Evolutionary conservation across 2,113 vertebrate species (phyloP), one percentile per base, ranked within the genome.

Genomic region (Amazona vittata): DNA sequence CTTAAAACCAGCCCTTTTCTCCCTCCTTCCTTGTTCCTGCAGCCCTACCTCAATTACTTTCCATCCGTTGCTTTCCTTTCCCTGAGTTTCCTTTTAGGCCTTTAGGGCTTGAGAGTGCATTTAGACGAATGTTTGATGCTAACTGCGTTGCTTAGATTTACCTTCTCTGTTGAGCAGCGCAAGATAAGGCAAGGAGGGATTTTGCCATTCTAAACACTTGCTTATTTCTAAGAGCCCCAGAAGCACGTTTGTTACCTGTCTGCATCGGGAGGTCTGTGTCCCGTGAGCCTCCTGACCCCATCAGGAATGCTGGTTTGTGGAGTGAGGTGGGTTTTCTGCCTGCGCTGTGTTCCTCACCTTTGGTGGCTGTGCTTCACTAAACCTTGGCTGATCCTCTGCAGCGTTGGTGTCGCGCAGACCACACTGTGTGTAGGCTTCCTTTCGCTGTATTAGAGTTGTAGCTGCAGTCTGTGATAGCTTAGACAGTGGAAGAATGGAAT

Each of bases 361-460:
- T 24, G 37, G 16, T 35, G 26, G 39, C 19, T 39, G 33, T 3
- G 29, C 82, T 68, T 75, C 62, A 3, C 47, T 41, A 28, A 60
- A 49, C 78, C 83, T 43, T n/a, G 37, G 19, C 63, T 59, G 41
- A 31, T 85, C 37, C 60, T 63, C 63, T 80, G 68, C 64, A 50
- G 4, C 24, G 59, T 16, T 64, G 57, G 3, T 49, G 78, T 75
- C 9, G 2, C 52, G 3, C 44, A 28, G 33, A 15, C 35, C 55
- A 0, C 19, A 0, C 35, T 75, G 76, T 21, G 63, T 81, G 6
- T 18, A 6, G 57, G 15, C 15, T 83, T 53, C 75, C 79, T 57
- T 59, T 39, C 9, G 0, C 1, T 85, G 59, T 3, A 0, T 11
- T 37, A 15, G 65, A 79, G 50, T 22, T 6, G 1, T 13, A 31